phyloP scores from a whole-genome alignment of 2,113 vertebrate species.

The Castor canadensis region DNA sequence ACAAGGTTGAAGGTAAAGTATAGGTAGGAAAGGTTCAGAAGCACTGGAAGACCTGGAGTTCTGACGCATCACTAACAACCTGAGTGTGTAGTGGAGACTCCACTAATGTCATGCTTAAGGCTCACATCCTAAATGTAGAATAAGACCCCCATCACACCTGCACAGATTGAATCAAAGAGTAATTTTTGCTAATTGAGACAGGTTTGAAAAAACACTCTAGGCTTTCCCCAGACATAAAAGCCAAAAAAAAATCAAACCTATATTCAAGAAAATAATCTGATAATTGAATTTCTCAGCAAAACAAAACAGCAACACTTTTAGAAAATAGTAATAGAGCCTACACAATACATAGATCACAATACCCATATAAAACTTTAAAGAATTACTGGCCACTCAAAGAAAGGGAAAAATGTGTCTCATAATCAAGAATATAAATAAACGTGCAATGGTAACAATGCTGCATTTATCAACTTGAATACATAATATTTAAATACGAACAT shows the following conservation, averaged over 20 bases:
- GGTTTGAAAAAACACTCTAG: neutral
- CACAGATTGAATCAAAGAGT: neutral
- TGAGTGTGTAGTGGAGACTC: neutral
- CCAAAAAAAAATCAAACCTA: neutral
- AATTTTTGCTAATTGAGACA: neutral
- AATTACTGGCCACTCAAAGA: neutral
- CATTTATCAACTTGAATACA: neutral
- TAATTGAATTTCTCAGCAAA: neutral
- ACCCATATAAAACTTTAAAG: neutral
- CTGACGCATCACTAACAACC: neutral
- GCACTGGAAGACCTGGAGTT: neutral
- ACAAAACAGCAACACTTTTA: neutral
- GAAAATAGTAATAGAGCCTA: neutral
- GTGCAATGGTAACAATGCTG: neutral
- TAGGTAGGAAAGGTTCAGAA: neutral
- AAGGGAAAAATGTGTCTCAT: neutral
- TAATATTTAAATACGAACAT: neutral
- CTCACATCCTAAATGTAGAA: neutral
- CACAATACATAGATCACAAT: neutral
- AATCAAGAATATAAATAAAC: neutral
- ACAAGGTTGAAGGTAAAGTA: neutral
- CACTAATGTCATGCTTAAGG: accelerated
- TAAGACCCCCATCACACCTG: neutral
- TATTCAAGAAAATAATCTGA: neutral
- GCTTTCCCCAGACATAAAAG: neutral